Evolutionary conservation across 2,797 vertebrate species (phyloP).

Genomic region (Carcharodon carcharias): DNA sequence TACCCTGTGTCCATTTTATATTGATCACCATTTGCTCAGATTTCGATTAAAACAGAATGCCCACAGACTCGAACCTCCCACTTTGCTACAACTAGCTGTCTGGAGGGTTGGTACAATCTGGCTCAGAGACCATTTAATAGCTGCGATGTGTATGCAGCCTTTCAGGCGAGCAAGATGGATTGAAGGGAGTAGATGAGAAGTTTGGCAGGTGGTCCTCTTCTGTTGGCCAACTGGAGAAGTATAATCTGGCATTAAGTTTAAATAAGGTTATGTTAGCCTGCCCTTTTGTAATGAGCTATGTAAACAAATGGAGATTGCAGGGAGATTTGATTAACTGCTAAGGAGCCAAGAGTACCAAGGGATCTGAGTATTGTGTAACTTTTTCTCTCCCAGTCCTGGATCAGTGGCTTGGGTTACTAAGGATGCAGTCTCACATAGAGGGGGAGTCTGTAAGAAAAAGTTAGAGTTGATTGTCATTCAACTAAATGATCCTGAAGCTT

Average conservation of each 20-base stretch:
- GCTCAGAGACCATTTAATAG: no score
- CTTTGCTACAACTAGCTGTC: no score
- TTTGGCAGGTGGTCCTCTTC: neutral
- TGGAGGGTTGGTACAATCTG: no score
- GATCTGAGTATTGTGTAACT: neutral
- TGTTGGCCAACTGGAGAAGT: neutral
- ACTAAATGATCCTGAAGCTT: neutral
- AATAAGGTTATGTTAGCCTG: conserved; percentile 19
- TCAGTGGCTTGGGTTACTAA: neutral
- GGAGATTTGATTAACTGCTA: neutral
- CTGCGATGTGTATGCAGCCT: neutral
- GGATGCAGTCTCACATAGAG: neutral
- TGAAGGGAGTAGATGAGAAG: neutral
- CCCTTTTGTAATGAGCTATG: neutral
- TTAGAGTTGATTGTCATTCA: neutral
- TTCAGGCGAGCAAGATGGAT: neutral
- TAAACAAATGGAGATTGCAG: neutral
- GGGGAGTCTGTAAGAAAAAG: neutral
- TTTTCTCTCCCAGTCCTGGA: neutral
- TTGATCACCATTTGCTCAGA: no score
- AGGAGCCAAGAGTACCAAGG: neutral
- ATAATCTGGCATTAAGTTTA: neutral
- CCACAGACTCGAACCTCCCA: no score
- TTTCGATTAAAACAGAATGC: no score
- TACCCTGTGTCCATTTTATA: no score